Percentiles rank a stretch among this genome's conserved stretches.
Conservation (phyloP, 2,113 vertebrate genomes). For the Struthidea cinerea region DNA sequence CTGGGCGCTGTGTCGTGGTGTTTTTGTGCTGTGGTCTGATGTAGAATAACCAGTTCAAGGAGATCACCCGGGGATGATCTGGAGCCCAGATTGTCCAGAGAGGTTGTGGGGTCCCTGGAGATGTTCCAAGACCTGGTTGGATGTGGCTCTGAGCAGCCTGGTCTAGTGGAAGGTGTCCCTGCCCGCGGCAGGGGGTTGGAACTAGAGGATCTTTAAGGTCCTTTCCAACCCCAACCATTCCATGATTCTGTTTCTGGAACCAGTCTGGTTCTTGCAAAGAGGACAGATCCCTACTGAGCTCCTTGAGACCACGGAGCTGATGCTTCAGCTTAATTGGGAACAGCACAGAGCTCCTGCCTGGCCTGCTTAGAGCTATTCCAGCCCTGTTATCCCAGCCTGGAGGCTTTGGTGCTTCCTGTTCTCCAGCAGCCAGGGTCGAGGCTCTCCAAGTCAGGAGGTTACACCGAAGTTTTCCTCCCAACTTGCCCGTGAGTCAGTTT, state of each 20-base stretch:
- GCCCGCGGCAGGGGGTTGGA: background rate
- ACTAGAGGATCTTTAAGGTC: background rate
- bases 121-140: background rate
- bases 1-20: background rate
- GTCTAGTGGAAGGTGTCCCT: background rate
- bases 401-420: background rate
- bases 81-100: background rate
- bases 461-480: background rate
- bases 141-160: background rate
- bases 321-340: background rate
- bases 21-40: too few species aligned
- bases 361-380: background rate
- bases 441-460: slow-evolving; percentile 25
- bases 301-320: background rate
- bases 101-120: background rate
- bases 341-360: background rate
- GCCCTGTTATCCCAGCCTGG: background rate
- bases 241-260: background rate
- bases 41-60: too few species aligned
- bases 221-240: background rate
- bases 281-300: background rate
- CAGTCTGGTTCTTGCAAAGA: background rate
- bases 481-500: slow-evolving; percentile 1
- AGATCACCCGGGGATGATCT: too few species aligned
- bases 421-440: background rate